Conservation (phyloP, 2,113 vertebrate genomes). For the Suncus etruscus region DNA sequence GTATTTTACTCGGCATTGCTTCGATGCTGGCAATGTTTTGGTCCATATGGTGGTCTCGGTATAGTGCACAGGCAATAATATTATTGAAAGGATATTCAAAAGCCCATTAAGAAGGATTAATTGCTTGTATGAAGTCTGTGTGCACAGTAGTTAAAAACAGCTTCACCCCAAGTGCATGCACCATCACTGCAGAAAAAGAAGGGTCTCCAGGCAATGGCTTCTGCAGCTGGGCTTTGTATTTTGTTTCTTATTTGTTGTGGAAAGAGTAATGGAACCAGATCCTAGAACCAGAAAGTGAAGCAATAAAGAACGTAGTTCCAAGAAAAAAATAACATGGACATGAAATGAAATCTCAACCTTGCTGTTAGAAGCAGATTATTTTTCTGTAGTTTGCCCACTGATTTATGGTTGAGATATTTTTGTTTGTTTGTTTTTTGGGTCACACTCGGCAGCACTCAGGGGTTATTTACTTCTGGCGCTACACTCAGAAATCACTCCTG, state of each 20-base stretch:
- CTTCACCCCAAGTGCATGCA: background rate
- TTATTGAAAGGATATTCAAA: slow-evolving; percentile 31
- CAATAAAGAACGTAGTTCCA: background rate
- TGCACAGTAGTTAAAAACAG: background rate
- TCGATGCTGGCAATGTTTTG: slow-evolving; percentile 50
- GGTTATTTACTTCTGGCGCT: too few relatives aligned
- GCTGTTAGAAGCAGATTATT: background rate
- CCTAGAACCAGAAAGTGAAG: background rate
- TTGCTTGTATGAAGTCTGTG: slow-evolving; percentile 9
- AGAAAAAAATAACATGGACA: background rate
- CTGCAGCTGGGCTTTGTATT: background rate
- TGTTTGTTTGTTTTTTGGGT: too few relatives aligned
- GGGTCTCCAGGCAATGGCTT: too few relatives aligned
- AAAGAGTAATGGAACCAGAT: background rate
- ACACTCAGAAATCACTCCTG: too few relatives aligned
- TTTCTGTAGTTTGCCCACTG: background rate
- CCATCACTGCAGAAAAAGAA: background rate
- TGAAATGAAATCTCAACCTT: background rate
- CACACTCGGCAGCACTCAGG: too few relatives aligned
- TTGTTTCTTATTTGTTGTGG: background rate
- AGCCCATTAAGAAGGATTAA: slow-evolving; percentile 25
- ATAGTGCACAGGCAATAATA: slow-evolving; percentile 45
- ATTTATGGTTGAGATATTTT: background rate
- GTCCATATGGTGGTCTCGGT: slow-evolving; percentile 52
- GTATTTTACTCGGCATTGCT: slow-evolving; percentile 36